Evolutionary conservation across 2,797 vertebrate species (phyloP), one percentile per base, ranked within the genome.

Genomic region (Gouania willdenowi): DNA sequence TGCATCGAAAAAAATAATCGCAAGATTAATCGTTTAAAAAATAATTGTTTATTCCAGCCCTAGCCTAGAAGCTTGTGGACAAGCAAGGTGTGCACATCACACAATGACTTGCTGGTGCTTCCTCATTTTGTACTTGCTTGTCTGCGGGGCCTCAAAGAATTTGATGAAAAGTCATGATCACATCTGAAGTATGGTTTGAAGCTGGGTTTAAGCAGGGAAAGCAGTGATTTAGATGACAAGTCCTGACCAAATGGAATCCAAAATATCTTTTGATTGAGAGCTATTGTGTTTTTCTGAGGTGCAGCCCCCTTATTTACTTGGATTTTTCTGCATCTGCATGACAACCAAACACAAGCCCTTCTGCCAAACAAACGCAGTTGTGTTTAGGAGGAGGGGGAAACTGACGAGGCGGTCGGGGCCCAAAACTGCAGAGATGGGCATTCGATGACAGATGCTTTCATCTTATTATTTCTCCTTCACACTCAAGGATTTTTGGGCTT

Each of bases 361-460:
- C 41, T 48, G 60, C 49, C 71, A 66, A 70, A 71, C 67, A 75
- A 75, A 72, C 53, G 36, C 29, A 51, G 45, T 43, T 16, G 27
- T 32, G 60, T 58, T 41, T 41, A 29, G 60, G 24, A 40, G 31
- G 41, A 10, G 57, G 53, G 56, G 60, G 70, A 20, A n/a, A n/a
- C n/a, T n/a, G n/a, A n/a, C n/a, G n/a, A n/a, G n/a, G n/a, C n/a
- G 52, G 41, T 38, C 33, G 9, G 9, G 26, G 24, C 45, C 56
- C 48, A 54, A 56, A 55, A 44, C 52, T 41, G 56, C 36, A 31
- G 51, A 64, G 61, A 75, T 34, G 69, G 67, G 41, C 62, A 45
- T 48, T 72, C 60, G 62, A 23, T 77, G 76, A 80, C 81, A 82
- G 79, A 64, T 75, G 66, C 77, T 82, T 82, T 84, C 66, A 79